Conservation (phyloP, 2,113 vertebrate genomes). For the Chelonoidis abingdonii region DNA sequence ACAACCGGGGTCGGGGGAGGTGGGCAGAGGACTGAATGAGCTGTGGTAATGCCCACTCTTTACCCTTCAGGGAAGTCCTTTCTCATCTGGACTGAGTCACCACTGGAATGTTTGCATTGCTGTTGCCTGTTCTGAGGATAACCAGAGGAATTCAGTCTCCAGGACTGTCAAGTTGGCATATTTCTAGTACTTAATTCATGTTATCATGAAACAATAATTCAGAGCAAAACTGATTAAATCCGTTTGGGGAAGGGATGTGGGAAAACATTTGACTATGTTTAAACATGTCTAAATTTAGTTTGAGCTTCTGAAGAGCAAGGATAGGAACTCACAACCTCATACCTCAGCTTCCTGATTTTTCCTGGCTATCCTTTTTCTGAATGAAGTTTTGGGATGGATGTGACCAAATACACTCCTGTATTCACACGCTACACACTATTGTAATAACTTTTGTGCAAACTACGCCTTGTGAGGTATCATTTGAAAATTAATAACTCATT, state of each 20-base stretch:
- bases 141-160: neutral
- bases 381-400: neutral
- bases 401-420: neutral
- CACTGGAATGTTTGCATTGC: neutral
- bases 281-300: neutral
- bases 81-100: neutral
- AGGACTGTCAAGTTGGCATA: neutral
- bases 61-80: neutral
- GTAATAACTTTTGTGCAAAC: neutral
- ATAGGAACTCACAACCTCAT: neutral
- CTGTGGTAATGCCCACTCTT: too few relatives aligned
- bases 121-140: neutral
- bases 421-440: neutral
- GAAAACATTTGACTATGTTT: rapidly evolving
- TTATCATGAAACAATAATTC: neutral
- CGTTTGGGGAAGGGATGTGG: neutral
- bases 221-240: neutral
- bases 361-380: neutral
- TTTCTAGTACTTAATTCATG: neutral
- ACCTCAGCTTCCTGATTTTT: neutral
- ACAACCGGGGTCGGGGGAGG: neutral
- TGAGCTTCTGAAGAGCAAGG: neutral
- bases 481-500: too few relatives aligned
- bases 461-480: neutral
- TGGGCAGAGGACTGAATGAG: neutral